These are phyloP conservation scores for Bellardia pandia DNA, from an alignment of 2,888 invertebrate species.

Conservation along the genomic window DNA sequence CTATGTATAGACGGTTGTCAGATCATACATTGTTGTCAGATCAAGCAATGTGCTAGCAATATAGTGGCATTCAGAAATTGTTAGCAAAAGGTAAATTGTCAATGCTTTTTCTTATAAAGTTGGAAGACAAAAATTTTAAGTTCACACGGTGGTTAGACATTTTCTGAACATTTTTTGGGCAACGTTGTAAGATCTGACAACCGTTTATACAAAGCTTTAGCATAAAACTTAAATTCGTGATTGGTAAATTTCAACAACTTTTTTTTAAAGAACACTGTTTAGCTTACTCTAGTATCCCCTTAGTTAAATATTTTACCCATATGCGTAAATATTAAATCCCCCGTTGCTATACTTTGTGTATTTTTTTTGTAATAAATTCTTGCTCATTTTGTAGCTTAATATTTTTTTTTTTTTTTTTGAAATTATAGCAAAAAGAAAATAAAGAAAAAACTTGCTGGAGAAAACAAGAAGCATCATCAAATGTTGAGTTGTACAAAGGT, in stretches of 20 bases:
- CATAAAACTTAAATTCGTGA: neutral
- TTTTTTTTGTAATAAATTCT: constrained; percentile 14
- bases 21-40: too few species aligned
- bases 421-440: constrained; percentile 27
- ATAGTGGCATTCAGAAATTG: too few species aligned
- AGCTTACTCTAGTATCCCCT: neutral
- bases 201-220: too few species aligned
- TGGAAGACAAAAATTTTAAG: too few species aligned
- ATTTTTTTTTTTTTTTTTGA: constrained; percentile 30
- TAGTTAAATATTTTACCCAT: neutral
- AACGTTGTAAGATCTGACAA: too few species aligned
- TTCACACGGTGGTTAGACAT: too few species aligned
- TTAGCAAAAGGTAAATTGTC: too few species aligned
- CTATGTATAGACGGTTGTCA: too few species aligned
- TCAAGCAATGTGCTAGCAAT: too few species aligned
- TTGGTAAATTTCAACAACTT: neutral
- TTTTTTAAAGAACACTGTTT: too few species aligned
- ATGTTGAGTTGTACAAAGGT: constrained; percentile 66
- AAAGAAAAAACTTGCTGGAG: constrained; percentile 29
- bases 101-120: too few species aligned
- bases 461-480: constrained; percentile 59
- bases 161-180: too few species aligned
- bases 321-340: neutral
- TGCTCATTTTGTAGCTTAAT: constrained; percentile 41
- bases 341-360: constrained; percentile 1